Evolutionary conservation across 2,888 invertebrate species (phyloP), one percentile per base, ranked within the genome.

Genomic region (Leucophenga maculata): DNA sequence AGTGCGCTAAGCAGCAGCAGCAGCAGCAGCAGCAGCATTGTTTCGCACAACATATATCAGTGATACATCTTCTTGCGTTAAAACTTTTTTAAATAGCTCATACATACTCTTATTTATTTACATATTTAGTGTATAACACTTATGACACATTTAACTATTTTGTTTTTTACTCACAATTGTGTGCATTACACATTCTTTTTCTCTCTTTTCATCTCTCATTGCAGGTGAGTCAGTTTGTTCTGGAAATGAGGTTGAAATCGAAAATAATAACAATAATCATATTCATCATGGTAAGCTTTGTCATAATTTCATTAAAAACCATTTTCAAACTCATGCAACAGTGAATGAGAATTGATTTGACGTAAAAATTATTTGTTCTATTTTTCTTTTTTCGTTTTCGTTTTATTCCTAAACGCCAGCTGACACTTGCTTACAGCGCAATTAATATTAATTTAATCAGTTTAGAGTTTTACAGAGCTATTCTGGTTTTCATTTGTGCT

Each of bases 161-260:
- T n/a, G n/a, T n/a, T n/a, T 14, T 64, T 65, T 31, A 65, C 16
- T 31, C 31, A 65, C 50, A 14, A 31, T 46, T 64, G n/a, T 26
- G 46, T 50, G 26, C 50, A 72, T 67, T 39, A 18, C 72, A 52
- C 64, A 26, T 70, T 77, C 70, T 70, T 16, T 44, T 73, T 72
- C 64, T 80, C 48, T 79, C 46, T 75, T 76, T 72, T 66, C 67
- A 72, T 72, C 62, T 75, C 74, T 74, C 77, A 70, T 86, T 86
- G 77, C 82, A 87, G 87, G 87, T 87, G 87, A 87, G 87, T 87
- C 87, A 85, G 88, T 88, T 87, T 87, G 87, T 87, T 88, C 87
- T 86, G 87, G 87, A 87, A 86, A 86, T 87, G 87, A 87, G 86
- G 87, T 88, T 87, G 87, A 87, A 88, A 87, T 87, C 87, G 87